Percentiles rank a stretch among this genome's conserved stretches.
These are phyloP conservation scores for Cyanoramphus novaezelandiae DNA, from an alignment of 2,113 vertebrate genomes.

Conservation along the genomic window DNA sequence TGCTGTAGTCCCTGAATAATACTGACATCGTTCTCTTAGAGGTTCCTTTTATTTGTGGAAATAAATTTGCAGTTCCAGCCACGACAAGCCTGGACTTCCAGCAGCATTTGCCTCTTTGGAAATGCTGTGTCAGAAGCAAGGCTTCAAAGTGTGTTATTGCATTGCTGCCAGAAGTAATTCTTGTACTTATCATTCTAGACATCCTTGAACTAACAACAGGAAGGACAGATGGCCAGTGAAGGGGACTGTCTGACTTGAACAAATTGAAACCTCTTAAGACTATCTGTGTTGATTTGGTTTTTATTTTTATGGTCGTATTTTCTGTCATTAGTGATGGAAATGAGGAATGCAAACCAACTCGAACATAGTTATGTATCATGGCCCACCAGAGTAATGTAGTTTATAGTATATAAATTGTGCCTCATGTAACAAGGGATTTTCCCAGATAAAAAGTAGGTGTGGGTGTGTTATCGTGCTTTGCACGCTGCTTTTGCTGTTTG, in stretches of 20 bases:
- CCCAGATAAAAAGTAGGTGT: constrained; percentile 12
- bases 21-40: not conserved
- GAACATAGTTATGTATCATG: not conserved
- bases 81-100: not conserved
- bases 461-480: constrained; percentile 51
- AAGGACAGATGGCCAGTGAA: constrained; percentile 45
- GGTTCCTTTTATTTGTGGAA: not conserved
- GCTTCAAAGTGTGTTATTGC: not conserved
- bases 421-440: not conserved
- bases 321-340: not conserved
- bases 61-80: not conserved
- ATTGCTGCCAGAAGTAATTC: constrained; percentile 21
- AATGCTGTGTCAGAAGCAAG: constrained; percentile 11
- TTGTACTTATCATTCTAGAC: not conserved
- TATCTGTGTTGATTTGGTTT: not conserved
- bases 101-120: not conserved
- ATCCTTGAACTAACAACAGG: not conserved
- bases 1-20: not conserved
- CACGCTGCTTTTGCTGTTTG: constrained; percentile 71
- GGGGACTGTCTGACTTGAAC: constrained; percentile 1
- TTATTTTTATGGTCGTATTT: not conserved
- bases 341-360: not conserved
- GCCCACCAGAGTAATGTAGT: constrained; percentile 8
- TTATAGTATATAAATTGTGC: constrained; percentile 14
- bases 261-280: constrained; percentile 19